Percentiles rank a stretch among this genome's conserved stretches.
These are phyloP conservation scores for Sminthurides bifidus DNA, from an alignment of 1,140 invertebrate species.

Conservation along the genomic window DNA sequence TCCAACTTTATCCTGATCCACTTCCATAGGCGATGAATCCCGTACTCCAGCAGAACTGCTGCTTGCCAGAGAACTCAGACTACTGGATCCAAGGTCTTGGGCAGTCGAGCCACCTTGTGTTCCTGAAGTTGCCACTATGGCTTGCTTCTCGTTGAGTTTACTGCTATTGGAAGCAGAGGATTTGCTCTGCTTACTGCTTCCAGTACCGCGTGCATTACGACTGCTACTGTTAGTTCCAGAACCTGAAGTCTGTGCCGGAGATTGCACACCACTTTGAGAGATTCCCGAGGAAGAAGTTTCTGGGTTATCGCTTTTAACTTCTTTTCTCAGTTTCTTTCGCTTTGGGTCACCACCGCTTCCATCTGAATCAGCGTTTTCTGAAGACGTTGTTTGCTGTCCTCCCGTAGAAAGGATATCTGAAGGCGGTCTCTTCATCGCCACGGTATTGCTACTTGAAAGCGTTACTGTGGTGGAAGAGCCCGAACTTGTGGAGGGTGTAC, in stretches of 20 bases:
- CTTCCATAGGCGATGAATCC: background rate
- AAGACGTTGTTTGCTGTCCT: background rate
- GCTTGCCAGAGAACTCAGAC: background rate
- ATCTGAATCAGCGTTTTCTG: slow-evolving; percentile 13
- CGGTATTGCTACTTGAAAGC: background rate
- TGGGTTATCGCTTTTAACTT: slow-evolving; percentile 1
- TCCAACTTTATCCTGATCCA: background rate
- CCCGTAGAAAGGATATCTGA: slow-evolving; percentile 9
- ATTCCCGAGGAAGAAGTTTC: background rate
- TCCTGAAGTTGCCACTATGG: background rate
- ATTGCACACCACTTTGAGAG: background rate
- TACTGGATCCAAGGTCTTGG: background rate
- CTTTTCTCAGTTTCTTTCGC: slow-evolving; percentile 41
- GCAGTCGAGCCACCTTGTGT: background rate
- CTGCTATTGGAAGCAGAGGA: background rate
- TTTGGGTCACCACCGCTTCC: slow-evolving; percentile 45
- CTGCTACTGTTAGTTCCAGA: background rate
- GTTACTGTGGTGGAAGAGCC: background rate
- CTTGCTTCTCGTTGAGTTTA: too few relatives aligned
- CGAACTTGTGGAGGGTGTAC: background rate
- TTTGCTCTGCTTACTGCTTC: background rate
- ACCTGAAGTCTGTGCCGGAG: background rate
- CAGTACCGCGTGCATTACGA: background rate
- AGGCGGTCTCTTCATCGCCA: slow-evolving; percentile 20
- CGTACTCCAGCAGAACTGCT: background rate